Percentiles rank a stretch among this genome's conserved stretches.
Evolutionary conservation across 2,113 vertebrate genomes (phyloP).

Genomic region (Montifringilla adamsi): DNA sequence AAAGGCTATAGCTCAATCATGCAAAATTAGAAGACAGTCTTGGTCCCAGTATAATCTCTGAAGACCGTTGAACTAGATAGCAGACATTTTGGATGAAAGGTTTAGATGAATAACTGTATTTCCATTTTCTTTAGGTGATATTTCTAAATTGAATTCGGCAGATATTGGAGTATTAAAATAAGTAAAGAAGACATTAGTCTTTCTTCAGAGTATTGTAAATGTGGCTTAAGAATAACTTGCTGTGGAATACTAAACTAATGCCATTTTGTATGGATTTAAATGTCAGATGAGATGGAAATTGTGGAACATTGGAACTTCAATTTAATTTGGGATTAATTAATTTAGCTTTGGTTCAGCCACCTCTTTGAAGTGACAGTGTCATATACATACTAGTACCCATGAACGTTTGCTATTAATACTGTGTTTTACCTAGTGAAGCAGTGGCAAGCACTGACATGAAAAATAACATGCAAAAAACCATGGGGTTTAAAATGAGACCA

Average conservation of each 20-base stretch:
- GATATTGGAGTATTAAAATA: background rate
- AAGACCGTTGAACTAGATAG: background rate
- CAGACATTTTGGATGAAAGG: background rate
- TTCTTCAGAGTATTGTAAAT: background rate
- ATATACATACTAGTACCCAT: background rate
- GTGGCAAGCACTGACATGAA: background rate
- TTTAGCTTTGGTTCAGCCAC: background rate
- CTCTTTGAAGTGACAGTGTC: background rate
- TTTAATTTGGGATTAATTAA: background rate
- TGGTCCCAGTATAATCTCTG: background rate
- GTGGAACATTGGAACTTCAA: rapidly evolving
- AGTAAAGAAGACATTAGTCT: background rate
- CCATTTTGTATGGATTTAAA: background rate
- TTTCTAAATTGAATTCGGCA: background rate
- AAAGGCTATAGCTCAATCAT: background rate
- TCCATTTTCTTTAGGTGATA: background rate
- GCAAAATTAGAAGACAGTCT: background rate
- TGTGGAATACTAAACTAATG: background rate
- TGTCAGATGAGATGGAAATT: background rate
- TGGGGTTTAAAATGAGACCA: background rate
- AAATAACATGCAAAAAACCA: background rate
- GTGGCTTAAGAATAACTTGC: background rate
- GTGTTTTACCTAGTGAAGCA: background rate
- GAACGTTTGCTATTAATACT: background rate
- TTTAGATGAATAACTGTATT: background rate